phyloP scores from a whole-genome alignment of 2,888 invertebrate species.

The Stictocephala bisonia region DNA sequence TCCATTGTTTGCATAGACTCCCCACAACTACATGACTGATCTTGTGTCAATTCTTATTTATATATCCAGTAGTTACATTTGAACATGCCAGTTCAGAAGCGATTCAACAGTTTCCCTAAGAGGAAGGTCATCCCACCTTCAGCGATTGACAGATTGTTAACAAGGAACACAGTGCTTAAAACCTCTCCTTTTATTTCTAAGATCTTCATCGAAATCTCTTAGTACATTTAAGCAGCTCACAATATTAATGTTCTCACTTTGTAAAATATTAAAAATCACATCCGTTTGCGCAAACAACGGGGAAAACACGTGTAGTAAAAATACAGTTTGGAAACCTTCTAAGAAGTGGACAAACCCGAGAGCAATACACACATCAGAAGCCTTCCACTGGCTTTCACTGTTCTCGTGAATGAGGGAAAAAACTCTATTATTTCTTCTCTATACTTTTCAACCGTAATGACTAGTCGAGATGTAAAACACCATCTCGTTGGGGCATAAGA shows the following conservation, averaged over 20 bases:
- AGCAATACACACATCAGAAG: constrained; percentile 1
- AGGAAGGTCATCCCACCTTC: too few species aligned
- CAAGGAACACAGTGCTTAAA: constrained; percentile 21
- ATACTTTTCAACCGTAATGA: constrained; percentile 2
- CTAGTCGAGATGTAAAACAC: constrained; percentile 28
- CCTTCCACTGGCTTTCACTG: constrained; percentile 6
- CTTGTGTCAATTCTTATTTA: too few species aligned
- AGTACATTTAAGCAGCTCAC: constrained; percentile 9
- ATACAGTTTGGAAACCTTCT: constrained; percentile 28
- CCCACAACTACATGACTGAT: too few species aligned
- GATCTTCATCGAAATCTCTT: constrained; percentile 17
- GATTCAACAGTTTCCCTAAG: too few species aligned
- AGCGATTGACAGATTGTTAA: too few species aligned
- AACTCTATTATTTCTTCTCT: constrained; percentile 9
- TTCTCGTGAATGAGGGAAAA: constrained; percentile 12
- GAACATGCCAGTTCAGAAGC: too few species aligned
- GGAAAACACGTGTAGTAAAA: too few species aligned
- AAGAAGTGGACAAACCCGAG: constrained; percentile 4
- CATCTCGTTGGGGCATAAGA: constrained; percentile 15
- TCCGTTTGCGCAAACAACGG: too few species aligned
- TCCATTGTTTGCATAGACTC: too few species aligned
- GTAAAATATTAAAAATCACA: too few species aligned
- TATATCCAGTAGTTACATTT: too few species aligned
- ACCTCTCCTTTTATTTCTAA: constrained; percentile 5
- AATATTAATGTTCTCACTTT: too few species aligned